Conservation (phyloP, 2,888 invertebrate genomes). For the Ophraella communa region DNA sequence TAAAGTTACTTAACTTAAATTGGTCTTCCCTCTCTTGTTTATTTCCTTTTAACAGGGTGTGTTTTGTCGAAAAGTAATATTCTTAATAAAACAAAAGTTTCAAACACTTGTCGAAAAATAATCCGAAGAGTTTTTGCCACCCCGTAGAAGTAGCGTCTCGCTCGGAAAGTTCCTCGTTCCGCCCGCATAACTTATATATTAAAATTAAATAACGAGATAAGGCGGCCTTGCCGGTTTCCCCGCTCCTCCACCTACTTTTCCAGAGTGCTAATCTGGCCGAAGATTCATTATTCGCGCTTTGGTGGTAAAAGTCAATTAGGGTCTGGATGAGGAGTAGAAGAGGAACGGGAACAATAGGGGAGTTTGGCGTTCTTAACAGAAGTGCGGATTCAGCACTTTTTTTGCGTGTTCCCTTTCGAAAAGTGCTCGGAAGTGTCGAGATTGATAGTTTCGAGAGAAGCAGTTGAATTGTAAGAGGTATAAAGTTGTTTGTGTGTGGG, state of each 20-base stretch:
- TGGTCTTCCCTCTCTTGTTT: slow-evolving; percentile 12
- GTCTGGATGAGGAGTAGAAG: slow-evolving; percentile 15
- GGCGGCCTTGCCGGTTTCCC: no score
- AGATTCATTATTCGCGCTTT: slow-evolving; percentile 26
- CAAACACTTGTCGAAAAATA: no score
- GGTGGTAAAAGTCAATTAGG: slow-evolving; percentile 32
- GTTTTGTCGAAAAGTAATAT: no score
- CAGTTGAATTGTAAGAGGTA: not conserved
- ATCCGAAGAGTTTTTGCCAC: not conserved
- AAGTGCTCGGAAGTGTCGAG: slow-evolving; percentile 14
- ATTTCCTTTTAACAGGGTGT: not conserved
- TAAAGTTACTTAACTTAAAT: slow-evolving; percentile 18
- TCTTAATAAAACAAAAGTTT: no score
- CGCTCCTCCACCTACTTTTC: slow-evolving; percentile 10
- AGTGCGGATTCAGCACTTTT: slow-evolving; percentile 23
- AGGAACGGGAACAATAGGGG: slow-evolving; percentile 19
- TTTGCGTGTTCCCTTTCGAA: slow-evolving; percentile 3
- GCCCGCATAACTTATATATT: slow-evolving; percentile 27
- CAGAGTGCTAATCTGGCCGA: slow-evolving; percentile 18
- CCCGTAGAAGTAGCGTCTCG: not conserved
- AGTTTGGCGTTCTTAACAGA: slow-evolving; percentile 11
- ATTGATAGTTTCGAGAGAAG: slow-evolving; percentile 19
- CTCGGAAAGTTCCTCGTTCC: slow-evolving; percentile 4
- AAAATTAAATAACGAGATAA: slow-evolving; percentile 29
- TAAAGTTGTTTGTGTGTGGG: not conserved